Percentiles rank a stretch among this genome's conserved stretches.
These are phyloP conservation scores for Sinocyclocheilus grahami DNA, from an alignment of 2,113 vertebrate genomes.

Conservation along the genomic window DNA sequence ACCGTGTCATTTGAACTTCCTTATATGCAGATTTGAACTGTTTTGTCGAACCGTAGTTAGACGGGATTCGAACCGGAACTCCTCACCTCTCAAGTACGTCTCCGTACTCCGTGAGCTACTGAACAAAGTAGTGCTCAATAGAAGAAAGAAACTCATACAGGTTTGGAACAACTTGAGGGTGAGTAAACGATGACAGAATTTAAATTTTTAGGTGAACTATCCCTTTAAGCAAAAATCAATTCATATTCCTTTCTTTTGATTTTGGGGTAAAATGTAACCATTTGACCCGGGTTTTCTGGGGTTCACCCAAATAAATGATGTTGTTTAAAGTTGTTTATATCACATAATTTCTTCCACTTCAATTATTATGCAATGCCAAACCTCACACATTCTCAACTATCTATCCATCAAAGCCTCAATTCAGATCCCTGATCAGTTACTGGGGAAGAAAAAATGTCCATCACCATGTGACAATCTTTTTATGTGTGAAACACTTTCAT, in stretches of 20 bases:
- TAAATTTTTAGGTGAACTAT: neutral
- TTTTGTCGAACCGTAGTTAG: no score
- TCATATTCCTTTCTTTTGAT: neutral
- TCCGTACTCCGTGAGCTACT: no score
- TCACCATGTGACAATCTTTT: constrained; percentile 15
- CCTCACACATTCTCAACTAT: neutral
- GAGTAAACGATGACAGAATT: no score
- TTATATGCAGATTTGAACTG: no score
- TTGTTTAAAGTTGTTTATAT: neutral
- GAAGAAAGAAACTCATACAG: no score
- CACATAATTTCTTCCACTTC: neutral
- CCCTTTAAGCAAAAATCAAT: neutral
- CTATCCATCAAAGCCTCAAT: neutral
- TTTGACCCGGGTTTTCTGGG: neutral
- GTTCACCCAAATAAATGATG: neutral
- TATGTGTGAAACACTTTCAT: constrained; percentile 18
- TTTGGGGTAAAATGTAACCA: neutral
- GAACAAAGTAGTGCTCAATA: no score
- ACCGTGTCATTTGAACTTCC: no score
- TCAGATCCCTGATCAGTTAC: neutral
- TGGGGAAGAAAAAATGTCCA: neutral
- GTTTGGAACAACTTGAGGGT: no score
- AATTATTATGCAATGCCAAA: neutral
- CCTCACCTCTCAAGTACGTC: no score
- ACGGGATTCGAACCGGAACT: no score